phyloP scores from a whole-genome alignment of 2,113 vertebrate genomes.

The Tor tambroides region DNA sequence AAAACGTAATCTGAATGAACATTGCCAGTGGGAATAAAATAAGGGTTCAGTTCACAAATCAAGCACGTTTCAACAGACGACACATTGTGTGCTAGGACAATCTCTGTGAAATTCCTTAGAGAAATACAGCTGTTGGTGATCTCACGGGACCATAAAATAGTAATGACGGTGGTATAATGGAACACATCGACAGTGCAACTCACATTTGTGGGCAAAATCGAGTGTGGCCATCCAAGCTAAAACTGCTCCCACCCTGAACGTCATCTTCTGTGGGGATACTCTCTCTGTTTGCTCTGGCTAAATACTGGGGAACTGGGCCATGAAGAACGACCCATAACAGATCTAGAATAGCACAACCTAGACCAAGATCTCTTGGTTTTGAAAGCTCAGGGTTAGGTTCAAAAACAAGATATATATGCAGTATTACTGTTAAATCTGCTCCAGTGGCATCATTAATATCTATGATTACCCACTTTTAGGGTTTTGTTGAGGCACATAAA shows the following conservation, averaged over 20 bases:
- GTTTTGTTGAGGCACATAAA: not conserved
- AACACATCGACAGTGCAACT: constrained; percentile 66
- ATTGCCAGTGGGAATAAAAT: constrained; percentile 63
- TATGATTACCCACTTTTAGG: not conserved
- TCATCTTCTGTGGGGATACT: constrained; percentile 38
- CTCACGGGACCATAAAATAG: constrained; percentile 71
- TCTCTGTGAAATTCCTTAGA: constrained; percentile 29
- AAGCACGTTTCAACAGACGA: constrained; percentile 66
- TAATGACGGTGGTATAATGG: constrained; percentile 67
- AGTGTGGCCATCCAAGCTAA: constrained; percentile 2
- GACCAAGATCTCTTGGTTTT: not conserved
- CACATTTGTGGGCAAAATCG: constrained; percentile 60
- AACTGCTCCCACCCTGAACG: constrained; percentile 43
- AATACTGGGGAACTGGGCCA: constrained; percentile 11
- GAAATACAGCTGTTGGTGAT: constrained; percentile 60
- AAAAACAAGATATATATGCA: not conserved
- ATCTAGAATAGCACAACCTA: constrained; percentile 19
- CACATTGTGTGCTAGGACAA: constrained; percentile 49
- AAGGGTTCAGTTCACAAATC: constrained; percentile 61
- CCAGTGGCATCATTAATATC: not conserved
- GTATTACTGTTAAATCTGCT: not conserved
- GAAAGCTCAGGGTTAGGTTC: not conserved
- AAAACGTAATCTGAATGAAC: not conserved
- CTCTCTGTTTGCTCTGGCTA: constrained; percentile 49
- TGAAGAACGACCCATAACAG: not conserved